Conservation (phyloP, 2,888 invertebrate species). For the Oscheius sp. region DNA sequence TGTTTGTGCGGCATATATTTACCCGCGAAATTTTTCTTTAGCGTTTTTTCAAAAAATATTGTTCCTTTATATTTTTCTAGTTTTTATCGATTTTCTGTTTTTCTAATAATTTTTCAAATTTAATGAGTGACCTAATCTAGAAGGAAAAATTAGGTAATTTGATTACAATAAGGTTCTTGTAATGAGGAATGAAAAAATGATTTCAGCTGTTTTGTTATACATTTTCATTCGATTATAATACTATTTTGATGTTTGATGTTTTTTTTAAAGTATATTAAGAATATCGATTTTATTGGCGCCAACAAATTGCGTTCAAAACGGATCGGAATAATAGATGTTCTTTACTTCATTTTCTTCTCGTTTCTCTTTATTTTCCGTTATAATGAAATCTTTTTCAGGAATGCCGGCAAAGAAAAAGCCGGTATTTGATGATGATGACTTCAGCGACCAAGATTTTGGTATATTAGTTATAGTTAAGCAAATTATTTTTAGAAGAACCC, state of each 20-base stretch:
- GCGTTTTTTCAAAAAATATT: background rate
- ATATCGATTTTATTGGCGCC: background rate
- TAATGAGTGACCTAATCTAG: no score
- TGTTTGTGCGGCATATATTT: background rate
- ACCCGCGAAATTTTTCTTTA: background rate
- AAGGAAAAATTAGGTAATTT: no score
- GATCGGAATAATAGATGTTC: background rate
- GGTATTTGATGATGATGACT: background rate
- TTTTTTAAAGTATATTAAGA: no score
- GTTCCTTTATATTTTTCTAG: background rate
- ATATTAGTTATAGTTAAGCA: background rate
- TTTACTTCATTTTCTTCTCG: background rate
- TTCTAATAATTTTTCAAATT: no score
- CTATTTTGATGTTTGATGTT: no score
- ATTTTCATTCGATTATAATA: no score
- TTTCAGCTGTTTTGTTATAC: no score
- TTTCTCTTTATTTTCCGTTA: background rate
- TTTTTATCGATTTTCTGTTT: background rate
- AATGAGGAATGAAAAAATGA: no score
- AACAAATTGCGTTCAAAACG: background rate
- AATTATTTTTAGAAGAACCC: background rate
- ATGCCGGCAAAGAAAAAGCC: conserved; percentile 18
- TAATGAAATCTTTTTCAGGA: background rate
- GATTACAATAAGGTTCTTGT: no score
- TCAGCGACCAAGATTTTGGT: conserved; percentile 5